Base-by-base conservation (phyloP, 1,140 invertebrate species). In the Phymastichus coffea region DNA sequence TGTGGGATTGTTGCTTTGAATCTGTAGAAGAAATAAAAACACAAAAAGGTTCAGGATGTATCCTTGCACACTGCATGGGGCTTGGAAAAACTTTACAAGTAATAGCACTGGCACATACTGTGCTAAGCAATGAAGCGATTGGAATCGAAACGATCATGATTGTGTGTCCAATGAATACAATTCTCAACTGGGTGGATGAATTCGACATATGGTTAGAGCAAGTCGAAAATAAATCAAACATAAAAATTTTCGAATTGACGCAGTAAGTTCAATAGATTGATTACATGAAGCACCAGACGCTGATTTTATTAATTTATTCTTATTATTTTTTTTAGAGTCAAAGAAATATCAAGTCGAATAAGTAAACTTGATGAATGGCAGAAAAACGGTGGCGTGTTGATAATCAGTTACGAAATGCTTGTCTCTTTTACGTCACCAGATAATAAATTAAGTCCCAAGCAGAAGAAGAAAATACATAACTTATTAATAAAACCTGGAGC, bases 341-440 rank as follows among this genome's bases (percentile, higher is more conserved):
- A 49, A 49, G 56, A 30, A 23, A 48, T 17, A 62, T 63, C 68
- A 66, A 26, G 55, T n/a, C 33, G 48, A 26, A 12, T 52, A 1
- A 4, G 7, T 8, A n/a, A 44, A 37, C 72, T 97, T 20, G 81
- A 87, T 54, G 83, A 86, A 53, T 99, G 96, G 95, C 81, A 86
- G 15, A 75, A 83, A 28, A 81, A 80, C 26, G 94, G 94, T 15
- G 94, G 95, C 3, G 89, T 98, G 1, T 85, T 97, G 70, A 89
- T 98, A n/a, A 82, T 98, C n/a, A 93, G 95, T 15, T 98, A 99
- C 73, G 93, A 97, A 63, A 89, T 95, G 86, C 97, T 92, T 79
- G 82, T 93, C 37, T 88, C 86, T 65, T 80, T 97, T 12, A 85
- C 85, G 2, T 26, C 87, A 87, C 63, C 78, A 82, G 47, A 76